Evolutionary conservation across 2,113 vertebrate genomes (phyloP), one percentile per base, ranked within the genome.

Genomic region (Megatriorchis doriae): DNA sequence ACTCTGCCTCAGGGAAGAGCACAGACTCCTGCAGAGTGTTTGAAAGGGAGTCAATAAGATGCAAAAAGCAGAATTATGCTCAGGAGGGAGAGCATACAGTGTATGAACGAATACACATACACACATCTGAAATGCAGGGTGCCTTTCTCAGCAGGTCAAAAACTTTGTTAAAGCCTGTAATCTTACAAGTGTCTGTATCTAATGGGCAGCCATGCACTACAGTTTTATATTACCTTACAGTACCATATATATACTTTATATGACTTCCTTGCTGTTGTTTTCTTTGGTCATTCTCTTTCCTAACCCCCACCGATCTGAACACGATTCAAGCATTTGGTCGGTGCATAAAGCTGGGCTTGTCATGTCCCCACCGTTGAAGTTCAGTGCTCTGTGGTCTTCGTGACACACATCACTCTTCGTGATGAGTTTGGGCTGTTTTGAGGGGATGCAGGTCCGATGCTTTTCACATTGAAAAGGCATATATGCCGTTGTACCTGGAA

Each of bases 291-390:
- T 43, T 86, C 21, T 65, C 34, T 80, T 45, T 70, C 61, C 29
- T 50, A 61, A 45, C 12, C 12, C 18, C 3, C 14, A 66, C 20
- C 16, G 75, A 20, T 29, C 15, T 38, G 65, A 68, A 45, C 3
- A 23, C 0, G 1, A 38, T 23, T 72, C 50, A 63, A n/a, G 32
- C 0, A 0, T 58, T 58, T 67, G 21, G 11, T 38, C 4, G 1
- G 13, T 55, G 68, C 15, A 32, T 20, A 27, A 68, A 79, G 8
- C 15, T 70, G 59, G 38, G 7, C 23, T 26, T 56, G 15, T 34
- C 2, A 2, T 5, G 15, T 62, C 22, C 31, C 26, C n/a, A 53
- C 31, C 2, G 2, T 11, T 58, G 32, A 42, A 0, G 1, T 45
- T 31, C 79, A 40, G 11, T 23, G n/a, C 16, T 86, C 29, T 77